Base-by-base conservation (phyloP, 1,140 invertebrate genomes). In the Papilio aristodemus region DNA sequence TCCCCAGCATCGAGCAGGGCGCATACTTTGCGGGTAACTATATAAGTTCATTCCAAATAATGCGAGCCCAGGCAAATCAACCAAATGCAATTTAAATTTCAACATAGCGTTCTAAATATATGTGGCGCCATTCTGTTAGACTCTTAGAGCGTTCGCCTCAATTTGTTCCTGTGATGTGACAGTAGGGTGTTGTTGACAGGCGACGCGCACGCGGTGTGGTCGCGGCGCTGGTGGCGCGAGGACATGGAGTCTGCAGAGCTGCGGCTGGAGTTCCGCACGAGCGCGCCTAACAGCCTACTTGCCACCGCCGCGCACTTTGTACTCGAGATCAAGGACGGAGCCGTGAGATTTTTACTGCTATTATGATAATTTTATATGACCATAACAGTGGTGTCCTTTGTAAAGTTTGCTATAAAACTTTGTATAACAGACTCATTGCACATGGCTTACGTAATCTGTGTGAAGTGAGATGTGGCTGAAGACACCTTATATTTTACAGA, bases 231-330 rank as follows among this genome's bases (percentile, higher is more conserved):
- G 82, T 66, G 73, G 68, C 64, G 70, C 73, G 96, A 96, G 32
- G 76, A 77, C 11, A 71, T 66, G 57, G 83, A 74, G 79, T 93
- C 94, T 22, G 88, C 96, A 41, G 95, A 97, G 74, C 84, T 98
- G 27, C 93, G 95, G 77, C 89, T 98, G 39, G 95, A 98, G 84
- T 98, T 98, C 84, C 93, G 96, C 71, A 98, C 96, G 7, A 95
- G 95, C 1, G 95, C 97, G 84, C 91, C 95, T 60, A 95, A 95
- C 63, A 97, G 97, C 4, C 92, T 98, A 7, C 87, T 99, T 11
- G 80, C 98, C 2, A 95, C 95, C 14, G 93, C 96, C 5, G 94
- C 70, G 0, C 78, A 78, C 0, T 94, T 41, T 0, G 60, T 87
- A 59, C 80, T 90, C 0, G 83, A 90, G 36, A 54, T 90, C 1